phyloP scores from a whole-genome alignment of 2,888 invertebrate genomes.

The Encarsia formosa region DNA sequence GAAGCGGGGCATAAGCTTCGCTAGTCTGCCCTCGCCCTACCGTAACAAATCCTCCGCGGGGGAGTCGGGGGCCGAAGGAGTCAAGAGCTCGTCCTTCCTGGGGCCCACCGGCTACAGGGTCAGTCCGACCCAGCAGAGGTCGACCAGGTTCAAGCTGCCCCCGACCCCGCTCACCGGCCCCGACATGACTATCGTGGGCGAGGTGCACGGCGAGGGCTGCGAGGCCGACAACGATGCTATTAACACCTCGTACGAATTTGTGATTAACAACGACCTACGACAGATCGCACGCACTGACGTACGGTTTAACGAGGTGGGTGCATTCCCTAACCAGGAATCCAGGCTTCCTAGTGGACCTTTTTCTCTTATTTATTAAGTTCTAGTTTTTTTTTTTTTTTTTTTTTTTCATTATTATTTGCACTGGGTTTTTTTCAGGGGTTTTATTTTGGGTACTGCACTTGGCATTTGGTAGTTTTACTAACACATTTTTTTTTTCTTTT shows the following conservation, averaged over 20 bases:
- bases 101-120: conserved; percentile 23
- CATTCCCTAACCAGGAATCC: neutral
- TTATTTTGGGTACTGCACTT: too few species aligned
- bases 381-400: too few species aligned
- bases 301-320: conserved; percentile 25
- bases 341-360: neutral
- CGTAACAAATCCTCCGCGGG: conserved; percentile 19
- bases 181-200: conserved; percentile 28
- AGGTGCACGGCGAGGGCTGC: conserved; percentile 22
- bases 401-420: neutral
- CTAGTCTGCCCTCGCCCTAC: conserved; percentile 36
- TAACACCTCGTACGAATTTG: conserved; percentile 40
- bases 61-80: neutral
- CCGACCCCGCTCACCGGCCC: conserved; percentile 47
- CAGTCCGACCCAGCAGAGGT: conserved; percentile 19
- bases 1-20: conserved; percentile 43
- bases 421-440: neutral
- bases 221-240: conserved; percentile 15
- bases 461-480: too few species aligned
- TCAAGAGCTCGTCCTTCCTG: neutral
- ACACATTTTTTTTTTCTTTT: too few species aligned
- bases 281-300: conserved; percentile 51
- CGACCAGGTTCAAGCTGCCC: conserved; percentile 42
- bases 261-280: conserved; percentile 35
- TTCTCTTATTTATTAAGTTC: neutral